Evolutionary conservation across 2,113 vertebrate genomes (phyloP).

Genomic region (Pteronura brasiliensis): DNA sequence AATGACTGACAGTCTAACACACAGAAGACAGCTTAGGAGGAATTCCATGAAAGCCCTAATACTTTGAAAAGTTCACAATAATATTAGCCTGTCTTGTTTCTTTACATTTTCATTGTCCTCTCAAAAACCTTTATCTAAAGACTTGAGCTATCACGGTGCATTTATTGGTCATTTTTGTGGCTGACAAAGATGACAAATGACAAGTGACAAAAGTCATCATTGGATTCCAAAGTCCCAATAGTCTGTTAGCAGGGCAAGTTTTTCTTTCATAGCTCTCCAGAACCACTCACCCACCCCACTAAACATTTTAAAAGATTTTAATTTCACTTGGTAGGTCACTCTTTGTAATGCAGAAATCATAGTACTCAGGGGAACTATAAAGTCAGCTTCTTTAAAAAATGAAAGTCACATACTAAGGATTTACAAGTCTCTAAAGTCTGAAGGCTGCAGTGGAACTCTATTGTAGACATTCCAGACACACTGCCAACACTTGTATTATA

Average conservation of each 20-base stretch:
- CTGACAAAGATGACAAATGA: neutral
- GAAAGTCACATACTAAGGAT: slow-evolving; percentile 34
- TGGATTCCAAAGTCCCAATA: neutral
- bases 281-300: neutral
- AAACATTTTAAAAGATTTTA: slow-evolving; percentile 45
- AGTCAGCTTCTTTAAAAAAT: slow-evolving; percentile 57
- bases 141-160: neutral
- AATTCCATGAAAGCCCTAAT: neutral
- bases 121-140: neutral
- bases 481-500: neutral
- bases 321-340: slow-evolving; percentile 41
- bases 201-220: neutral
- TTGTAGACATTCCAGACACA: slow-evolving; percentile 13
- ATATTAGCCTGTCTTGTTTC: neutral
- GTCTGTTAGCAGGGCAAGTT: neutral
- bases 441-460: neutral
- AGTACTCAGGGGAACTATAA: slow-evolving; percentile 55
- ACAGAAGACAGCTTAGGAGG: neutral
- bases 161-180: neutral
- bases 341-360: slow-evolving; percentile 52
- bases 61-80: neutral
- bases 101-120: neutral
- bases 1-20: neutral
- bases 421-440: slow-evolving; percentile 54
- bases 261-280: neutral